Evolutionary conservation across 2,113 vertebrate genomes (phyloP), one percentile per base, ranked within the genome.

Genomic region (Corythornis madagascariensis): DNA sequence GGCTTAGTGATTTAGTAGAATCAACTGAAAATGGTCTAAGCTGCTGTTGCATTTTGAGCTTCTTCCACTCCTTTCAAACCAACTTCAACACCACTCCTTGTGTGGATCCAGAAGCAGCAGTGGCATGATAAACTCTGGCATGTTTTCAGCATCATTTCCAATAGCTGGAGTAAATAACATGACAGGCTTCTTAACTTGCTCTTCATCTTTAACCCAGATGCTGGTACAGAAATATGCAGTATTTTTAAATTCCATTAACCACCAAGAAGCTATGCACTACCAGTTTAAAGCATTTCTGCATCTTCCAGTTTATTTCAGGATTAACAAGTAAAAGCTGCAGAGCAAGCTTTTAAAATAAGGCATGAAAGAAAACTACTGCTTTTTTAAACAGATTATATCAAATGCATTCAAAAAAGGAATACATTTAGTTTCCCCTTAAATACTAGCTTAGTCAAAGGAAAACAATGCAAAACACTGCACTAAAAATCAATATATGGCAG

Each of bases 161-260:
- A 60, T 6, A 71, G 47, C 35, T 80, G 59, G 29, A 77, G 52
- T 48, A 76, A 91, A 70, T 73, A 93, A 77, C 2, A 0, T 83
- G 78, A 93, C 69, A 89, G 31, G 60, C 71, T 88, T 45, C 67
- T 63, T 56, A 92, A 50, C 19, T 69, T 84, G 74, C 31, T 92
- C 70, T 76, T 79, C 66, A 65, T 61, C 70, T 92, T 88, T 76
- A 84, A 84, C 15, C 60, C 95, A 93, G 75, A 91, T 67, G 75
- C 29, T 43, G 8, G 8, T n/a, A 64, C 22, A 92, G 56, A 94
- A 83, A 66, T 22, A 70, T 0, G 7, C 2, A 76, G 22, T 38
- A 64, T 33, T 86, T 74, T 69, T 25, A 53, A 75, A 71, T 45
- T 70, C 29, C 56, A 66, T 18, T 56, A 77, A 48, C 59, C 31